phyloP scores from a whole-genome alignment of 2,113 vertebrate genomes.

The Carassius gibelio region DNA sequence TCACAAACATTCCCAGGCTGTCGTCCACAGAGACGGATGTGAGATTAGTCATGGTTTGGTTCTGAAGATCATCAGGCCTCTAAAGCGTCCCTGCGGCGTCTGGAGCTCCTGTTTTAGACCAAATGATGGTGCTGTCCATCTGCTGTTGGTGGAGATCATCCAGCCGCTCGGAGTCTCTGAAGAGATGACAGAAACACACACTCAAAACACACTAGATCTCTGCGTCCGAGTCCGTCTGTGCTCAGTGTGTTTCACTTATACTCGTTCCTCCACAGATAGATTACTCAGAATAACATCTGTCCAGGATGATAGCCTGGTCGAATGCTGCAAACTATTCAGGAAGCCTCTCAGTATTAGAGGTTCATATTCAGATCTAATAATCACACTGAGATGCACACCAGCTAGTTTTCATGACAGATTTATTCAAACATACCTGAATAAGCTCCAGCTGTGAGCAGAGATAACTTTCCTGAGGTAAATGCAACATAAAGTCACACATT shows the following conservation, averaged over 20 bases:
- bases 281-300: too few relatives aligned
- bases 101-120: conserved; percentile 56
- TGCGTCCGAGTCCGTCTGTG: too few relatives aligned
- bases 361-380: background rate
- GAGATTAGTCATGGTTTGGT: conserved; percentile 45
- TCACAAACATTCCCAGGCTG: conserved; percentile 21
- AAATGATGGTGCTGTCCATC: conserved; percentile 52
- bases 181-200: too few relatives aligned
- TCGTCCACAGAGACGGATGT: conserved; percentile 40
- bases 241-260: too few relatives aligned
- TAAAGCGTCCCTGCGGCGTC: conserved; percentile 42
- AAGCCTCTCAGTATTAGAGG: background rate
- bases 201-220: too few relatives aligned
- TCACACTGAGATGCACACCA: too few relatives aligned
- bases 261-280: too few relatives aligned
- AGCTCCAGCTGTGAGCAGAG: background rate
- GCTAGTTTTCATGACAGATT: too few relatives aligned
- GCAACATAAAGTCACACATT: too few relatives aligned
- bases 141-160: conserved; percentile 38
- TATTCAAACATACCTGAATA: too few relatives aligned
- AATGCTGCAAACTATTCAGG: background rate
- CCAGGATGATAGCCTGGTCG: background rate
- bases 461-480: background rate
- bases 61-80: background rate
- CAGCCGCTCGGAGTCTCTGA: too few relatives aligned